Evolutionary conservation across 92 coral and sea anemone genomes (phyloP), one percentile per base, ranked within the genome.

Genomic region (Porites evermanni): DNA sequence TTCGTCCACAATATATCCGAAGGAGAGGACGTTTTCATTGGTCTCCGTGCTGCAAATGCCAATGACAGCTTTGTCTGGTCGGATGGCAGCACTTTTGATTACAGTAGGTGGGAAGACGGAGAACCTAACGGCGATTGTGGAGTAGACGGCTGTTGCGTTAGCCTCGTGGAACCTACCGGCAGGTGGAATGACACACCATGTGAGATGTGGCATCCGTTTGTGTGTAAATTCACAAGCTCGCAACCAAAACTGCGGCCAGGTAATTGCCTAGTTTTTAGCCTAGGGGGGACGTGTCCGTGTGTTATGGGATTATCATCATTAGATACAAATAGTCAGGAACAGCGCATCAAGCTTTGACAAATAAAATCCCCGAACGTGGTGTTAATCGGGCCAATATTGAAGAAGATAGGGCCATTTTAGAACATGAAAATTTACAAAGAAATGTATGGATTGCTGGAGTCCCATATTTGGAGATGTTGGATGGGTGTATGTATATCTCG

Each of bases 121-220:
- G 71, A 82, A 51, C 86, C 86, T 0, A 44, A 82, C 61, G 18
- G 72, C 21, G 72, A 73, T 51, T 12, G 6, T 14, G 71, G 52
- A 9, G 44, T 82, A 18, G 63, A 26, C 8, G 86, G 72, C 50
- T 82, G 86, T 21, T 38, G 47, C 6, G 86, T 82, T 38, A 60
- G 72, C 60, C 16, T 82, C 13, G 21, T 26, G 16, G 64, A 38
- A 60, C 18, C 70, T 12, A 50, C 2, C 52, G 86, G 79, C 70
- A 82, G 63, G 50, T 82, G 86, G 86, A 82, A 82, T 14, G 86
- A 82, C 50, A 72, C 86, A 17, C 79, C 86, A 24, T 82, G 86
- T 29, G 12, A 1, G 23, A 82, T 82, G 86, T 82, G 86, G 86
- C 14, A 72, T 5, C 4, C 7, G 50, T 82, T 59, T 70, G 72